Base-by-base conservation (phyloP, 35 echinoderm and acorn worm genomes). In the Heliocidaris tuberculata region DNA sequence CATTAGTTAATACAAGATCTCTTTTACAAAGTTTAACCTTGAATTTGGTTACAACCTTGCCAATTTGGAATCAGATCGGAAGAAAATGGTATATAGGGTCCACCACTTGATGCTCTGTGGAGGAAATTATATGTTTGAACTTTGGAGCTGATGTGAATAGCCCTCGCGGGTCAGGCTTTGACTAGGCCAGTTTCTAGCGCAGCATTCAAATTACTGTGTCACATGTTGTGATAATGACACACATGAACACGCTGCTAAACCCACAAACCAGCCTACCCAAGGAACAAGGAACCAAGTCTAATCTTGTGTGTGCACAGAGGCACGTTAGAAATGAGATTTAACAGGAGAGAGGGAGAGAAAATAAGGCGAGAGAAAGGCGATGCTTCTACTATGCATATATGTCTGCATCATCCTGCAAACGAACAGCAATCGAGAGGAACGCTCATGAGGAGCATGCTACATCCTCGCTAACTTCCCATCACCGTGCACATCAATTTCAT, bases 161-260 rank as follows among this genome's bases (percentile, higher is more conserved):
- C 15, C 65, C 65, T 78, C 65, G 8, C 6, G 65, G 65, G 65
- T 78, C 65, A 78, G 65, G 21, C 27, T 78, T 78, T 78, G 65
- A 21, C 65, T n/a, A 9, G 65, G 65, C 27, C 7, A 24, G 65
- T 78, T 78, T 78, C 65, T n/a, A 78, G 65, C 27, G 17, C 65
- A 78, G 65, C 21, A 24, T 78, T 31, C 87, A 89, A 89, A 89
- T 89, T 89, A 89, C 31, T 27, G 12, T 48, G 87, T 32, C 87
- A 89, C 87, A 89, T 89, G 87, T 89, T 89, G 87, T 89, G 31
- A 89, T 89, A 89, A 32, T 89, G 87, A 89, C 87, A 89, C 47
- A 78, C 65, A 78, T 78, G 65, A 78, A n/a, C 65, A 78, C 65
- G 21, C 65, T n/a, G 65, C 27, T 78, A 78, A 42, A 78, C 17